A percentile compares a stretch with the other conserved stretches of the same genome.
These are phyloP conservation scores for Syngnathus floridae DNA, from an alignment of 2,113 vertebrate species.

Conservation along the genomic window DNA sequence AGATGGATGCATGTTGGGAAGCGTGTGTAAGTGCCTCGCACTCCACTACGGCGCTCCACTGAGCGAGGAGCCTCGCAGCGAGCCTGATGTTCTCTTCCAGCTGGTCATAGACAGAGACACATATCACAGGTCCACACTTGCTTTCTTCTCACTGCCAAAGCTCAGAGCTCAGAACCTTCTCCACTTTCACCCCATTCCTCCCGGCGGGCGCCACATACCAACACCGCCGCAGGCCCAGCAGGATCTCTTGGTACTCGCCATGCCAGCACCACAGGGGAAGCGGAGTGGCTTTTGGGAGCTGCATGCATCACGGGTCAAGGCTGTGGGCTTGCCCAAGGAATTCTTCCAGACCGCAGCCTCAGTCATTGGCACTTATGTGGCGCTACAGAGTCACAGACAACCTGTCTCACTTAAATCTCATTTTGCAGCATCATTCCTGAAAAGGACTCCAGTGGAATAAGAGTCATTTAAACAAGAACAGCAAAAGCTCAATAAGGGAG, in stretches of 20 bases:
- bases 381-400: slow-evolving; percentile 15
- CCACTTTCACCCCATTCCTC: slow-evolving; percentile 22
- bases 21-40: slow-evolving; percentile 21
- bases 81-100: slow-evolving; percentile 52
- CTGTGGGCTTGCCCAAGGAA: slow-evolving; percentile 64
- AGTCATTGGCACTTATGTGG: slow-evolving; percentile 43
- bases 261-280: slow-evolving; percentile 62
- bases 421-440: slow-evolving; percentile 1
- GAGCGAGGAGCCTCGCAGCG: slow-evolving; percentile 38
- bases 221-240: slow-evolving; percentile 65
- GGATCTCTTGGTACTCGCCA: slow-evolving; percentile 60
- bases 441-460: not conserved
- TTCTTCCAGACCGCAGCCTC: slow-evolving; percentile 57
- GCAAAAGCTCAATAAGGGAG: slow-evolving; percentile 2
- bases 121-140: slow-evolving; percentile 47
- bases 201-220: slow-evolving; percentile 34
- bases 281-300: slow-evolving; percentile 54
- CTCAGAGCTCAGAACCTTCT: slow-evolving; percentile 19
- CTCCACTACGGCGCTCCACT: slow-evolving; percentile 18
- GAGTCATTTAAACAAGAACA: not conserved
- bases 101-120: slow-evolving; percentile 47
- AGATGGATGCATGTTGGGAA: slow-evolving; percentile 51
- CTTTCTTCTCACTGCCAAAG: slow-evolving; percentile 25
- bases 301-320: slow-evolving; percentile 50
- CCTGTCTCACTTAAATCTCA: not conserved